phyloP scores from a whole-genome alignment of 1,140 invertebrate species.

The Calephelis nemesis region DNA sequence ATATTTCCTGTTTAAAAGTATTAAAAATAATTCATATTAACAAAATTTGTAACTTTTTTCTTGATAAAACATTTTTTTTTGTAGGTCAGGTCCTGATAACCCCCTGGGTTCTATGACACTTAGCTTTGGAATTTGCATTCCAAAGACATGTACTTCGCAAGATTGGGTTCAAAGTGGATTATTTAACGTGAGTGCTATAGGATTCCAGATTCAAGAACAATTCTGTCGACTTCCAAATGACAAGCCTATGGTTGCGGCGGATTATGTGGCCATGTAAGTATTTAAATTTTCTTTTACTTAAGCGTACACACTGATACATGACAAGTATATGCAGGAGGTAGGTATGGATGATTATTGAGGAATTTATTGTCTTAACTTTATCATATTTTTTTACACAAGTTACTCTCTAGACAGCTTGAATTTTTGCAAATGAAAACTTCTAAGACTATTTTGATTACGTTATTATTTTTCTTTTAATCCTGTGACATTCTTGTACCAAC shows the following conservation, averaged over 20 bases:
- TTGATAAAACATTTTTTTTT: not conserved
- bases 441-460: too few species aligned
- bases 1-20: too few species aligned
- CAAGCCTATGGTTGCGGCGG: constrained; percentile 49
- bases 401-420: too few species aligned
- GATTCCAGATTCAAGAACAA: constrained; percentile 41
- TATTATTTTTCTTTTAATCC: not conserved
- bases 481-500: not conserved
- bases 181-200: constrained; percentile 39
- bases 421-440: too few species aligned
- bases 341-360: too few species aligned
- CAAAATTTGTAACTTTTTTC: too few species aligned
- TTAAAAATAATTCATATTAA: too few species aligned
- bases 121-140: constrained; percentile 49
- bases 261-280: constrained; percentile 56
- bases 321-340: too few species aligned
- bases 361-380: too few species aligned
- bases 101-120: constrained; percentile 19
- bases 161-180: constrained; percentile 38
- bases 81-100: constrained; percentile 30
- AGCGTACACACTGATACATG: too few species aligned
- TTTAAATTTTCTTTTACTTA: not conserved
- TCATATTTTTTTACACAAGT: too few species aligned
- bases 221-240: constrained; percentile 54
- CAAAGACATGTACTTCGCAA: constrained; percentile 44